Percentiles rank a stretch among this genome's conserved stretches.
phyloP scores from a whole-genome alignment of 1,140 invertebrate species.

The Drosophila subobscura region DNA sequence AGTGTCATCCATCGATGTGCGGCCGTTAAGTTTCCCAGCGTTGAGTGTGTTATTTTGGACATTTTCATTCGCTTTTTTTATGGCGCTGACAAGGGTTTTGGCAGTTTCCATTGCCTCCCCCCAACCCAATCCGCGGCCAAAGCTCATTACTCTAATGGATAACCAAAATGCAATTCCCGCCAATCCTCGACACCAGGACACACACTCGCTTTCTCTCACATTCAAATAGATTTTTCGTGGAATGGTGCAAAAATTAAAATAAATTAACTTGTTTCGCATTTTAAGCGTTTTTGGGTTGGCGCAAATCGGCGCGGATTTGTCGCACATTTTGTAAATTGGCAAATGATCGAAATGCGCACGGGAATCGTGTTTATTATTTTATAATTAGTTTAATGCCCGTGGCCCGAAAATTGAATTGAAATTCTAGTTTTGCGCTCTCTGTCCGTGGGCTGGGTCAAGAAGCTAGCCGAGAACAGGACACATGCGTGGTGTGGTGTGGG shows the following conservation, averaged over 20 bases:
- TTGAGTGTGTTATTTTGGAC: conserved; percentile 33
- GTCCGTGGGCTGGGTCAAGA: conserved; percentile 6
- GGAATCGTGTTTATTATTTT: conserved; percentile 79
- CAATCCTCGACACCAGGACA: conserved; percentile 15
- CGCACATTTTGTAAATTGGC: conserved; percentile 72
- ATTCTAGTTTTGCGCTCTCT: conserved; percentile 31
- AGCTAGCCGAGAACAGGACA: background rate
- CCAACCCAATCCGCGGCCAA: conserved; percentile 21
- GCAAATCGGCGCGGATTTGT: conserved; percentile 67
- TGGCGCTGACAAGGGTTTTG: conserved; percentile 44
- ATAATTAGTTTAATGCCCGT: conserved; percentile 69
- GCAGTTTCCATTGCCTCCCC: background rate
- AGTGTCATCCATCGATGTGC: conserved; percentile 75
- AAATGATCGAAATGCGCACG: conserved; percentile 63
- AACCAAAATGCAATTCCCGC: conserved; percentile 23
- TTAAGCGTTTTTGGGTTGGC: conserved; percentile 43
- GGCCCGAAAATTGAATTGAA: conserved; percentile 59
- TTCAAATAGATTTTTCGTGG: conserved; percentile 27
- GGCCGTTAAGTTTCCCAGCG: conserved; percentile 72
- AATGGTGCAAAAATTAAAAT: conserved; percentile 61
- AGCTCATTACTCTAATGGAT: conserved; percentile 80
- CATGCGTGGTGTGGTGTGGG: too few relatives aligned
- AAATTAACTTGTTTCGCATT: conserved; percentile 73
- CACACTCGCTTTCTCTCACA: conserved; percentile 11
- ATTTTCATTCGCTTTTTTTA: conserved; percentile 68